Percentiles rank a stretch among this genome's conserved stretches.
phyloP scores from a whole-genome alignment of 2,113 vertebrate species.

The Junco hyemalis region DNA sequence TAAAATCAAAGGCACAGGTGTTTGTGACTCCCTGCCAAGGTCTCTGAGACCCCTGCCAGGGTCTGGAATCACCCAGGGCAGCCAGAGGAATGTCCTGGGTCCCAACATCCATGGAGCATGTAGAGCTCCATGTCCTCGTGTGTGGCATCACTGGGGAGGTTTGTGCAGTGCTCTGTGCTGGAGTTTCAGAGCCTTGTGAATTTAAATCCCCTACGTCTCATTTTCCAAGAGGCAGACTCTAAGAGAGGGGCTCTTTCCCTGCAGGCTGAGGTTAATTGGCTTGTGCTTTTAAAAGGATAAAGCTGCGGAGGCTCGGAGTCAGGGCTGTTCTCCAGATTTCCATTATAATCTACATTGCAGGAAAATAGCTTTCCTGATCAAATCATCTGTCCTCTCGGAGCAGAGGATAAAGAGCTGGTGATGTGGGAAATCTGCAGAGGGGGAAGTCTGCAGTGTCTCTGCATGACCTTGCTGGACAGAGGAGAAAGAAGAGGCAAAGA shows the following conservation, averaged over 20 bases:
- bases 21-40: too few relatives aligned
- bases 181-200: neutral
- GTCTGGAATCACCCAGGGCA: too few relatives aligned
- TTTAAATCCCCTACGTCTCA: slow-evolving; percentile 33
- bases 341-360: slow-evolving; percentile 63
- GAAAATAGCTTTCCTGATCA: slow-evolving; percentile 69
- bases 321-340: slow-evolving; percentile 64
- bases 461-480: neutral
- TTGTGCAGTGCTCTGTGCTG: neutral
- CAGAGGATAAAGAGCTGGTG: slow-evolving; percentile 45
- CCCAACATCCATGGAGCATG: too few relatives aligned
- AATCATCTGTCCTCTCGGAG: slow-evolving; percentile 44
- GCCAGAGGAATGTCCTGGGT: too few relatives aligned
- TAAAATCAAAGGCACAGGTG: too few relatives aligned
- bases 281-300: slow-evolving; percentile 72
- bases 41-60: too few relatives aligned
- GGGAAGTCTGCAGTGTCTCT: neutral
- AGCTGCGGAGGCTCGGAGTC: neutral
- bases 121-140: fast-evolving
- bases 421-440: slow-evolving; percentile 27
- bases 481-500: neutral
- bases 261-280: slow-evolving; percentile 67
- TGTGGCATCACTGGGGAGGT: neutral
- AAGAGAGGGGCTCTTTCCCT: slow-evolving; percentile 34
- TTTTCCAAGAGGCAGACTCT: slow-evolving; percentile 18